phyloP scores from a whole-genome alignment of 2,888 invertebrate genomes.

The Caenorhabditis angaria region DNA sequence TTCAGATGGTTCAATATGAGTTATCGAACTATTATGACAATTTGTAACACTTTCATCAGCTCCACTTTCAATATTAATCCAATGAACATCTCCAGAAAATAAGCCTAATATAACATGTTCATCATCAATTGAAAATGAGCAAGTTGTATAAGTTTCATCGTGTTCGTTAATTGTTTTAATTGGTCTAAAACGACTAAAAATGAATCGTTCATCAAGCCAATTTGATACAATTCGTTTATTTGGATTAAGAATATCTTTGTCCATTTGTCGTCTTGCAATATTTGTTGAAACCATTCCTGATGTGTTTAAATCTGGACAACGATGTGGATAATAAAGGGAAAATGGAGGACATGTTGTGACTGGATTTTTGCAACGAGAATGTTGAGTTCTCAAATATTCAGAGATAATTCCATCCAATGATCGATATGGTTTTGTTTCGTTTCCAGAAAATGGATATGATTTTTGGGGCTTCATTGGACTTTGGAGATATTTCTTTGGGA shows the following conservation, averaged over 20 bases:
- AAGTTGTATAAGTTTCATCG: constrained; percentile 82
- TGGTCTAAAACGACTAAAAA: constrained; percentile 80
- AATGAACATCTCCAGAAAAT: constrained; percentile 87
- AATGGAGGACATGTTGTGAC: constrained; percentile 97
- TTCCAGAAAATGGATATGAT: neutral
- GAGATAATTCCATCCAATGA: constrained; percentile 6
- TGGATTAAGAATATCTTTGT: constrained; percentile 13
- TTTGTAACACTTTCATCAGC: constrained; percentile 82
- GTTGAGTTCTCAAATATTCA: constrained; percentile 80
- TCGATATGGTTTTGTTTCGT: constrained; percentile 1
- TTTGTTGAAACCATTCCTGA: constrained; percentile 38
- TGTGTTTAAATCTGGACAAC: constrained; percentile 87
- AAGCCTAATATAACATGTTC: constrained; percentile 86
- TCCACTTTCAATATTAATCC: constrained; percentile 86
- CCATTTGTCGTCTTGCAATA: constrained; percentile 32
- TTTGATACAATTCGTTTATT: constrained; percentile 68
- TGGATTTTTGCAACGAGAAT: constrained; percentile 95
- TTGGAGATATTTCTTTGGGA: constrained; percentile 7
- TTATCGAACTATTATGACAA: constrained; percentile 88
- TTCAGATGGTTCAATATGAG: constrained; percentile 77
- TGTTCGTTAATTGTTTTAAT: constrained; percentile 80
- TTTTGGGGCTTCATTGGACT: constrained; percentile 10
- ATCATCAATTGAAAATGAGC: constrained; percentile 74
- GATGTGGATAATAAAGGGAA: constrained; percentile 90
- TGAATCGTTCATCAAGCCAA: constrained; percentile 81